These are phyloP conservation scores for Oreochromis aureus DNA, from an alignment of 2,113 vertebrate genomes.

Conservation along the genomic window DNA sequence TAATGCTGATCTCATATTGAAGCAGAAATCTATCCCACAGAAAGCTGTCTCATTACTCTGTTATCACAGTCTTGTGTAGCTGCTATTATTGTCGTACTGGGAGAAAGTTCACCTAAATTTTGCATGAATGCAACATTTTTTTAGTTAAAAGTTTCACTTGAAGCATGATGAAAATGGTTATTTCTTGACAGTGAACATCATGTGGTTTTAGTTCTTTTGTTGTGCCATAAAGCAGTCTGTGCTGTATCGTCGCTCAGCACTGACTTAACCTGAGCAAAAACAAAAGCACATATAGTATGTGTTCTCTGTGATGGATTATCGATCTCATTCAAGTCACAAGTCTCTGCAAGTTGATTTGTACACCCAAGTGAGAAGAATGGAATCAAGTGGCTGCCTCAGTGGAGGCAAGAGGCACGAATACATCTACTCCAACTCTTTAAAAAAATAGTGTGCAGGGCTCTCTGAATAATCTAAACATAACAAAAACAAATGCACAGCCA, in stretches of 20 bases:
- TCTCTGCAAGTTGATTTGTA: not conserved
- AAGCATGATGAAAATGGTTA: not conserved
- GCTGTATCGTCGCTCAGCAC: not conserved
- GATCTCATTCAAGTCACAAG: not conserved
- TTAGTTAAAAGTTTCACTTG: not conserved
- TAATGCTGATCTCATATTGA: not conserved
- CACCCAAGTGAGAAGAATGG: not conserved
- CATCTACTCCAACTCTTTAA: not conserved
- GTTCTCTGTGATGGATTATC: slow-evolving; percentile 12
- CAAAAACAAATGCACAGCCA: not conserved
- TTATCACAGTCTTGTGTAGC: not conserved
- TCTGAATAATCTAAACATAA: not conserved
- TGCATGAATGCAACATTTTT: not conserved
- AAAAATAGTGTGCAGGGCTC: not conserved
- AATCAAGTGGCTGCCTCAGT: not conserved
- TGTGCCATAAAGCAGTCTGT: not conserved
- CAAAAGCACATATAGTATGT: not conserved
- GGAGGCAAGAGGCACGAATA: not conserved
- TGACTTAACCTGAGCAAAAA: not conserved
- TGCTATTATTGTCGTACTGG: not conserved
- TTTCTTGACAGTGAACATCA: not conserved
- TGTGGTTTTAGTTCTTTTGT: not conserved
- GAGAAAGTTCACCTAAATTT: not conserved
- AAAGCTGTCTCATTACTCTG: not conserved
- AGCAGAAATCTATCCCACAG: not conserved